These are phyloP conservation scores for Phorcus lineatus DNA, from an alignment of 2,888 invertebrate genomes.

Conservation along the genomic window DNA sequence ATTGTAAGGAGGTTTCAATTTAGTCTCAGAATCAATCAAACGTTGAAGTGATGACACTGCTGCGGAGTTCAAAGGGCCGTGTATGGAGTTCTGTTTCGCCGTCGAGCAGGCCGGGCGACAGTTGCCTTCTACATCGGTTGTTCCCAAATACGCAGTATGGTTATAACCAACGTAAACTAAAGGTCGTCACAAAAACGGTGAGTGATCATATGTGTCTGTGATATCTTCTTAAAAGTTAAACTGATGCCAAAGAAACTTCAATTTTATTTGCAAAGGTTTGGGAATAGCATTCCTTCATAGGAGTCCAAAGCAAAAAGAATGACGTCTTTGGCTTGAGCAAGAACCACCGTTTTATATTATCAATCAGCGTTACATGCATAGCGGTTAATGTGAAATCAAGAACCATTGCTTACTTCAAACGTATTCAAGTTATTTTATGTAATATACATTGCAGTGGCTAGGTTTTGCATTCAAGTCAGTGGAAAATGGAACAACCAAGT, in stretches of 20 bases:
- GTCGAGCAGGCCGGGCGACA: background rate
- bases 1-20: too few species aligned
- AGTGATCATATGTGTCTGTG: background rate
- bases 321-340: too few species aligned
- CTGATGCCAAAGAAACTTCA: too few species aligned
- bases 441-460: background rate
- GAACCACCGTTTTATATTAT: too few species aligned
- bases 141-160: background rate
- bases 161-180: background rate
- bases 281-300: too few species aligned
- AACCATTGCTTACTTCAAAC: too few species aligned
- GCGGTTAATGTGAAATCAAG: too few species aligned
- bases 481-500: background rate
- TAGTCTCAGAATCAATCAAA: background rate
- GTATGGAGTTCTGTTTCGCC: background rate
- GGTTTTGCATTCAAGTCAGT: background rate
- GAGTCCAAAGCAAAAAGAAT: too few species aligned
- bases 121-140: background rate
- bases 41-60: background rate
- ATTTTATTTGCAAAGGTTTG: too few species aligned
- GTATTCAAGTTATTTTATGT: too few species aligned
- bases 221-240: too few species aligned
- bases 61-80: background rate
- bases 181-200: background rate
- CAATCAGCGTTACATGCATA: too few species aligned